phyloP scores from a whole-genome alignment of 2,113 vertebrate species.

The Chaetura pelagica region DNA sequence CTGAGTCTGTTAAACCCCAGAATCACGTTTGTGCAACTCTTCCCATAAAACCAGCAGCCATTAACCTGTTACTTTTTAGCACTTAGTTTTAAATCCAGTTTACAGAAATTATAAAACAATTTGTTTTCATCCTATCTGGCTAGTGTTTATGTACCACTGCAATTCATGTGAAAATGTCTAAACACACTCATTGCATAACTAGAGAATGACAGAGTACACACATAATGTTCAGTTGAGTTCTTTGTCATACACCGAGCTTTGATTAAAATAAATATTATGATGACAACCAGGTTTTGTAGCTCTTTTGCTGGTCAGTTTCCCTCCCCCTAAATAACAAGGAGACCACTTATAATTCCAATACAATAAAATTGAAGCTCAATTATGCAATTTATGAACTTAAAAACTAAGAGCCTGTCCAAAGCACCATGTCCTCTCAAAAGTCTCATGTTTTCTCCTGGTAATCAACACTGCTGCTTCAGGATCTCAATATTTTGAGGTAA shows the following conservation, averaged over 20 bases:
- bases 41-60: not conserved
- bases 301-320: not conserved
- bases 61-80: not conserved
- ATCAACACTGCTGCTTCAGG: not conserved
- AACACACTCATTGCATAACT: not conserved
- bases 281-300: not conserved
- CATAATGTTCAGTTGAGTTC: not conserved
- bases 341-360: not conserved
- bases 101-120: not conserved
- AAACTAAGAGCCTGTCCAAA: not conserved
- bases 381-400: not conserved
- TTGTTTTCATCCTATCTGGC: accelerated
- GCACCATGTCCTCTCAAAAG: not conserved
- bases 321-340: not conserved
- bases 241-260: not conserved
- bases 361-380: not conserved
- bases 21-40: not conserved
- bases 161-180: not conserved
- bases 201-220: not conserved
- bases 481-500: not conserved
- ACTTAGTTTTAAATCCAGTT: not conserved
- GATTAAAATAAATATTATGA: not conserved
- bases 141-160: not conserved
- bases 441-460: not conserved
- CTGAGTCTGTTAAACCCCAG: not conserved